phyloP scores from a whole-genome alignment of 1,140 invertebrate species.

The Manduca sexta region DNA sequence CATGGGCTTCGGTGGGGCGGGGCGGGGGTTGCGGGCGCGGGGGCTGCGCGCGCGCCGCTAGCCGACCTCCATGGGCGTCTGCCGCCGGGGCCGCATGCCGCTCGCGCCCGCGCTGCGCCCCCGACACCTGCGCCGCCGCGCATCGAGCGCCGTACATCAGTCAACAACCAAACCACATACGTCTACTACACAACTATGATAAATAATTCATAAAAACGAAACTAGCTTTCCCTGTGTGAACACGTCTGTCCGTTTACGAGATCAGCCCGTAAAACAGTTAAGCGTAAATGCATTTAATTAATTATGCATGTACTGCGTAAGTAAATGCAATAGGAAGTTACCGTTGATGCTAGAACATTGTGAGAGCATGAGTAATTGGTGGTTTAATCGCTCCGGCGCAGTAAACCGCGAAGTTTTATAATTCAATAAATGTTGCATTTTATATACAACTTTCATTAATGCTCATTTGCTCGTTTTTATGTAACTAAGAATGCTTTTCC shows the following conservation, averaged over 20 bases:
- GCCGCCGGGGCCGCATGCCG: conserved; percentile 77
- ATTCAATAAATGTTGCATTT: too few species aligned
- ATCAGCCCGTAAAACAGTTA: conserved; percentile 12
- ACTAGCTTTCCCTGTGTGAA: conserved; percentile 23
- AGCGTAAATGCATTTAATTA: not conserved
- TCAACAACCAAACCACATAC: not conserved
- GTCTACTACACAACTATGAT: not conserved
- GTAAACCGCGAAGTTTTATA: too few species aligned
- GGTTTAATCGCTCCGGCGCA: too few species aligned
- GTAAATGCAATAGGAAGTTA: too few species aligned
- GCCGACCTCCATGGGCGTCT: conserved; percentile 81
- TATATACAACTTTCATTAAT: too few species aligned
- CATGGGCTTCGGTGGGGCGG: conserved; percentile 71
- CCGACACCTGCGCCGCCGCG: conserved; percentile 50
- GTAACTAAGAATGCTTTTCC: too few species aligned
- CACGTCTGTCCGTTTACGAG: conserved; percentile 11
- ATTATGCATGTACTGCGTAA: not conserved
- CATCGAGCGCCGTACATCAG: not conserved
- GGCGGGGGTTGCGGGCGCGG: conserved; percentile 74
- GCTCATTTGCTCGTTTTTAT: too few species aligned
- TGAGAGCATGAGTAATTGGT: too few species aligned
- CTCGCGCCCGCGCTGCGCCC: conserved; percentile 67
- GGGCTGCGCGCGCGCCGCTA: conserved; percentile 75
- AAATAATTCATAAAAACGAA: conserved; percentile 11
- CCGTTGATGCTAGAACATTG: too few species aligned